Percentiles rank a stretch among this genome's conserved stretches.
These are phyloP conservation scores for Ophraella communa DNA, from an alignment of 2,888 invertebrate species.

Conservation along the genomic window DNA sequence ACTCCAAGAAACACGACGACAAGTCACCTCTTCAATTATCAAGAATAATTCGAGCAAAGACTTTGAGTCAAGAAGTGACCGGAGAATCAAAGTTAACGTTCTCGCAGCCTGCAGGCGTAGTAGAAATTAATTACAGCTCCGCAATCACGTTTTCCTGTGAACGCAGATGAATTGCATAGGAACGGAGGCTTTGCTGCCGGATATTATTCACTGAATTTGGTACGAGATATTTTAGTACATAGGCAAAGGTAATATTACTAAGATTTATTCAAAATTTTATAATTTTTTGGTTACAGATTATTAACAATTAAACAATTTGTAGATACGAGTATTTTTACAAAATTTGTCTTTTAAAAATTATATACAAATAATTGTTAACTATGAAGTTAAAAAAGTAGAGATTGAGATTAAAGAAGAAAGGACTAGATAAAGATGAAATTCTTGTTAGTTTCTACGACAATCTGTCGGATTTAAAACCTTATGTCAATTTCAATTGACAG, in stretches of 20 bases:
- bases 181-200: slow-evolving; percentile 25
- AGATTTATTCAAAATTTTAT: neutral
- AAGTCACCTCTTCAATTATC: neutral
- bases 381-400: too few species aligned
- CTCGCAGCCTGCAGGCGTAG: slow-evolving; percentile 22
- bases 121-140: slow-evolving; percentile 40
- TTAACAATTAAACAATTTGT: too few species aligned
- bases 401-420: too few species aligned
- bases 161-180: slow-evolving; percentile 42
- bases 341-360: too few species aligned
- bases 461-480: too few species aligned
- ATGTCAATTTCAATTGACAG: too few species aligned
- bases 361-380: too few species aligned
- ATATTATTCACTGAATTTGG: slow-evolving; percentile 19
- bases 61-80: slow-evolving; percentile 5
- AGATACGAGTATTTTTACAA: too few species aligned
- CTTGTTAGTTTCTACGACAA: too few species aligned
- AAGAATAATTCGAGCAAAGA: neutral
- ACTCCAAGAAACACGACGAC: neutral
- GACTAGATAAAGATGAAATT: too few species aligned
- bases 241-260: neutral
- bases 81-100: slow-evolving; percentile 5
- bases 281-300: too few species aligned
- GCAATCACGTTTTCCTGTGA: slow-evolving; percentile 42
- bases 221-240: neutral